phyloP scores from a whole-genome alignment of 2,888 invertebrate genomes.

The Clunio marinus region DNA sequence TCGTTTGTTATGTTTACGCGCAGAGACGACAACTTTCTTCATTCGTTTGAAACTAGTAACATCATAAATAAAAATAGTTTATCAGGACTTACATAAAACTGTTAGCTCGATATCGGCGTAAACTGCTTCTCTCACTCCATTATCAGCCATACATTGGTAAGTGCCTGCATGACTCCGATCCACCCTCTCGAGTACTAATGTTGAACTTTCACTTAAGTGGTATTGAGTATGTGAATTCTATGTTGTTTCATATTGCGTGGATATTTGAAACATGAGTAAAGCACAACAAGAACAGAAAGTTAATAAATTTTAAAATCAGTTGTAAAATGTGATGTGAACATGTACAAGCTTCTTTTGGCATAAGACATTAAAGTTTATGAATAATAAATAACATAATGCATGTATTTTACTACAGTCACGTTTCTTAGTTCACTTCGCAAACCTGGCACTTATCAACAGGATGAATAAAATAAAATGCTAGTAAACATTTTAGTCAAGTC shows the following conservation, averaged over 20 bases:
- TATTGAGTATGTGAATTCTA: constrained; percentile 31
- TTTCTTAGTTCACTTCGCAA: not conserved
- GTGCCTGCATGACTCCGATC: constrained; percentile 55
- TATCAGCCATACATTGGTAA: constrained; percentile 55
- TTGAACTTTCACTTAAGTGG: constrained; percentile 49
- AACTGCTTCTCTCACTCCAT: constrained; percentile 55
- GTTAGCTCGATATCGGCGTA: constrained; percentile 55
- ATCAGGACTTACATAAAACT: constrained; percentile 54
- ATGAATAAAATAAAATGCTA: too few species aligned
- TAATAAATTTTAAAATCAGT: constrained; percentile 21
- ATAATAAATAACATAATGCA: constrained; percentile 33
- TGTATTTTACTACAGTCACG: constrained; percentile 23
- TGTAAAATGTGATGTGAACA: too few species aligned
- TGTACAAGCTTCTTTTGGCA: not conserved
- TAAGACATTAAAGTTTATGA: constrained; percentile 31
- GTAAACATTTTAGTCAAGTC: too few species aligned
- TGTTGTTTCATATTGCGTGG: too few species aligned
- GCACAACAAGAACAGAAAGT: not conserved
- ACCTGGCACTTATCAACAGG: too few species aligned
- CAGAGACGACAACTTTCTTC: too few species aligned
- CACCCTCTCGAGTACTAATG: constrained; percentile 53
- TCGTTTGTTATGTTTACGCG: too few species aligned
- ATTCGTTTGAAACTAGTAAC: not conserved
- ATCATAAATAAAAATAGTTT: too few species aligned
- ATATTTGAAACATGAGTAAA: not conserved